Conservation (phyloP, 1,140 invertebrate genomes). For the Brachionus asplanchnoidis region DNA sequence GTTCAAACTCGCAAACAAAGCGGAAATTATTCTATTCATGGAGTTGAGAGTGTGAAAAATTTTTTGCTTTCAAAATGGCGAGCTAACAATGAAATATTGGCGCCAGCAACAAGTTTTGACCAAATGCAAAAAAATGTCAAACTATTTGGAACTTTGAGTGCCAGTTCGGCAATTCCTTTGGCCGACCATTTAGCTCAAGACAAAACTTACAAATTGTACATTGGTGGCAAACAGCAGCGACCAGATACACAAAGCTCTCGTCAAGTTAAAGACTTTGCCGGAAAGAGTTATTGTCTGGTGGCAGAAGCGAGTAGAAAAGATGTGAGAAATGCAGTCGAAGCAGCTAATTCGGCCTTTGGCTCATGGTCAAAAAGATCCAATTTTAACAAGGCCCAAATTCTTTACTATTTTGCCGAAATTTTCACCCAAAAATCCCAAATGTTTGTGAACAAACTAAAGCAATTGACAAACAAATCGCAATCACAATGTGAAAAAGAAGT, state of each 20-base stretch:
- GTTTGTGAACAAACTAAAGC: conserved; percentile 49
- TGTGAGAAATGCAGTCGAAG: conserved; percentile 60
- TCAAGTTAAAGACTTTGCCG: conserved; percentile 48
- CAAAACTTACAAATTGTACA: conserved; percentile 60
- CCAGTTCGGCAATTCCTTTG: neutral
- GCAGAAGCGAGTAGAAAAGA: conserved; percentile 59
- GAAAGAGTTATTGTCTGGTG: conserved; percentile 55
- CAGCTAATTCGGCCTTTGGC: conserved; percentile 51
- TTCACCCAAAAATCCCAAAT: conserved; percentile 53
- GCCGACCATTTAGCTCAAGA: conserved; percentile 45
- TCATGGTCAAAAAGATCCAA: conserved; percentile 58
- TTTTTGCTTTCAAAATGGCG: neutral
- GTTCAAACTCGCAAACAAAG: conserved; percentile 60
- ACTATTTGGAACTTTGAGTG: neutral
- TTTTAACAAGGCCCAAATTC: conserved; percentile 59
- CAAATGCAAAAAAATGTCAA: neutral
- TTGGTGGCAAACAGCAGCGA: conserved; percentile 60
- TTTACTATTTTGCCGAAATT: conserved; percentile 60
- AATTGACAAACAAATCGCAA: conserved; percentile 48
- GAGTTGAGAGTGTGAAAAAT: conserved; percentile 47
- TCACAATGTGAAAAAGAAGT: conserved; percentile 53
- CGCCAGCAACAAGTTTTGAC: neutral
- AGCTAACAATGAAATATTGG: neutral
- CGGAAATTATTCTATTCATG: conserved; percentile 57
- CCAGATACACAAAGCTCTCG: conserved; percentile 58